A percentile compares a stretch with the other conserved stretches of the same genome.
Conservation (phyloP, 1,140 invertebrate species). For the Drosophila pandora region DNA sequence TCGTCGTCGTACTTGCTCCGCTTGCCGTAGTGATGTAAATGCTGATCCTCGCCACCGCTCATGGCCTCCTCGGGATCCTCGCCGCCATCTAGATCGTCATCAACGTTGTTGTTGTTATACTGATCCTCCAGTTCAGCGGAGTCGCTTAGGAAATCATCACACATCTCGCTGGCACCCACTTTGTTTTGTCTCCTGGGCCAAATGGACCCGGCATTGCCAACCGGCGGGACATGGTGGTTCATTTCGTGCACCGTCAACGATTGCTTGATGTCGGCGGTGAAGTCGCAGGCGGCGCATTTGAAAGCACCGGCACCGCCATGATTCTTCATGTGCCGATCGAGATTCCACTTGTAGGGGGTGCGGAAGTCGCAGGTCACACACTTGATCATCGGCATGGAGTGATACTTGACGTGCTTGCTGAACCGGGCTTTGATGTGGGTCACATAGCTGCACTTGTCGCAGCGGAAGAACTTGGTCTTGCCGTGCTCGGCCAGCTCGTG, state of each 20-base stretch:
- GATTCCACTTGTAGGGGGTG: conserved; percentile 90
- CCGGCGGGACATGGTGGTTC: conserved; percentile 92
- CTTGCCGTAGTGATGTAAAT: conserved; percentile 58
- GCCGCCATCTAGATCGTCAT: conserved; percentile 70
- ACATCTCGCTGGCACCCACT: conserved; percentile 88
- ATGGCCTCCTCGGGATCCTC: conserved; percentile 44
- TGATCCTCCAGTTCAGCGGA: conserved; percentile 78
- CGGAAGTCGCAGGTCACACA: conserved; percentile 96
- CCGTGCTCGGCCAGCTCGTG: conserved; percentile 86
- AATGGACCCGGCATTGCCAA: conserved; percentile 86
- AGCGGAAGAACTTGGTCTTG: conserved; percentile 90
- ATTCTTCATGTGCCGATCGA: conserved; percentile 96
- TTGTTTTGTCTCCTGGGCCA: conserved; percentile 86
- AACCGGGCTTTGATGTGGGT: conserved; percentile 95
- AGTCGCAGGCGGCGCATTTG: conserved; percentile 94
- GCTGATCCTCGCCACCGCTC: conserved; percentile 48
- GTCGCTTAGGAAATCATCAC: conserved; percentile 81
- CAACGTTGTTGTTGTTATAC: conserved; percentile 79
- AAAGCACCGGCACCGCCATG: conserved; percentile 92
- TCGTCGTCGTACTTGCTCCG: conserved; percentile 84
- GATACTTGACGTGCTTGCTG: conserved; percentile 97
- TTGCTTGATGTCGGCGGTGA: conserved; percentile 96
- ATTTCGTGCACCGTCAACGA: conserved; percentile 96
- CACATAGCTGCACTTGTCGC: conserved; percentile 94
- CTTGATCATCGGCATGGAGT: conserved; percentile 96